Conservation (phyloP, 2,113 vertebrate genomes). For the Eulacestoma nigropectus region DNA sequence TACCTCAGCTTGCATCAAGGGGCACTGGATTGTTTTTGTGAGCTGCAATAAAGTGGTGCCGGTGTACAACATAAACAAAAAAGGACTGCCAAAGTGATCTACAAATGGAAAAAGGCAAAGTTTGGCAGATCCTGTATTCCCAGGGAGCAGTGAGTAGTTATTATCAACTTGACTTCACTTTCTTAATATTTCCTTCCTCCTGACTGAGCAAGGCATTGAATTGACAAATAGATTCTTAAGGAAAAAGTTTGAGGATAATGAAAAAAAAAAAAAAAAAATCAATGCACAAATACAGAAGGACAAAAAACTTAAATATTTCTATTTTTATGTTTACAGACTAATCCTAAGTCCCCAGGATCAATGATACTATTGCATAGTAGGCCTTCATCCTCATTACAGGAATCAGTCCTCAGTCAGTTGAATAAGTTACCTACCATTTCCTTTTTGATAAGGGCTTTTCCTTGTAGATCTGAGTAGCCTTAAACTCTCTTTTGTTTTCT, state of each 20-base stretch:
- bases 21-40: not conserved
- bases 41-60: not conserved
- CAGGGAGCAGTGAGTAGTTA: not conserved
- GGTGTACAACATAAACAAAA: not conserved
- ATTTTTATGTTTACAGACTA: not conserved
- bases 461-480: not conserved
- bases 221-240: not conserved
- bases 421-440: not conserved
- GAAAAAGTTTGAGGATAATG: slow-evolving; percentile 21
- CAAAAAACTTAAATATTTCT: not conserved
- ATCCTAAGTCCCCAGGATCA: not conserved
- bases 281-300: not conserved
- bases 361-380: not conserved
- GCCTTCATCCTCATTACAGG: not conserved
- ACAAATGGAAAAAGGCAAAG: not conserved
- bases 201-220: not conserved
- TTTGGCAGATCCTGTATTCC: not conserved
- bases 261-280: slow-evolving; percentile 31
- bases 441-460: not conserved
- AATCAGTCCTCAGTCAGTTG: not conserved
- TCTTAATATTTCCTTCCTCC: not conserved
- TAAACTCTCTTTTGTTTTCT: not conserved
- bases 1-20: not conserved
- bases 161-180: not conserved
- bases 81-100: not conserved